Evolutionary conservation across 2,888 invertebrate species (phyloP), one percentile per base, ranked within the genome.

Genomic region (Thymelicus lineola): DNA sequence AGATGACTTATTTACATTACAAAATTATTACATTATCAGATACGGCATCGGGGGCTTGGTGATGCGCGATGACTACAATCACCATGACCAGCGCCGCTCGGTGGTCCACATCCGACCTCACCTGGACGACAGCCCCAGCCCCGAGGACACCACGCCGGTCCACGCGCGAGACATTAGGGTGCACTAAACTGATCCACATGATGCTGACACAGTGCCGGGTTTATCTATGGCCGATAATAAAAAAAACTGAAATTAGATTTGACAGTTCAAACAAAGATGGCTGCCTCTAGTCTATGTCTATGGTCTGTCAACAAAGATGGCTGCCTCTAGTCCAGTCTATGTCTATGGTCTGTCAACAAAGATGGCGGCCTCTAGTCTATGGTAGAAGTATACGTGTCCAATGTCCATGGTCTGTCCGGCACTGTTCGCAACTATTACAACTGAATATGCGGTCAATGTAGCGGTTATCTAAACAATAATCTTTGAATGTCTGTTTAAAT

Each of bases 91-190:
- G 73, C 91, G 95, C 57, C 93, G 95, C 74, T 95, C 95, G 50
- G 95, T 96, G 14, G 96, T 96, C 0, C 94, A 95, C 77, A 95
- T 96, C 77, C 94, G 96, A 55, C 95, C 96, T 6, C 95, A 95
- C 64, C 84, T 95, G 20, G 95, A 95, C 71, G 96, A 96, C 79
- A 96, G 96, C 79, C 96, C 96, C 1, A 96, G 96, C 86, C 96
- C 96, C 35, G 96, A 96, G 76, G 96, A 96, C 78, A 94, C 95
- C 55, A 95, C 95, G 6, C 95, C 95, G 1, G 95, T 95, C 0
- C 94, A 95, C 77, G 95, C 95, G 15, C 86, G 94, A 66, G 95
- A 95, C 72, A 87, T 95, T 78, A 84, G 95, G 80, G 90, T 95
- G 63, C 95, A 94, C 75, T 95, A 94, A 89, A 76, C 71, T 60